phyloP scores from a whole-genome alignment of 2,797 vertebrate species.

The Tapirus indicus region DNA sequence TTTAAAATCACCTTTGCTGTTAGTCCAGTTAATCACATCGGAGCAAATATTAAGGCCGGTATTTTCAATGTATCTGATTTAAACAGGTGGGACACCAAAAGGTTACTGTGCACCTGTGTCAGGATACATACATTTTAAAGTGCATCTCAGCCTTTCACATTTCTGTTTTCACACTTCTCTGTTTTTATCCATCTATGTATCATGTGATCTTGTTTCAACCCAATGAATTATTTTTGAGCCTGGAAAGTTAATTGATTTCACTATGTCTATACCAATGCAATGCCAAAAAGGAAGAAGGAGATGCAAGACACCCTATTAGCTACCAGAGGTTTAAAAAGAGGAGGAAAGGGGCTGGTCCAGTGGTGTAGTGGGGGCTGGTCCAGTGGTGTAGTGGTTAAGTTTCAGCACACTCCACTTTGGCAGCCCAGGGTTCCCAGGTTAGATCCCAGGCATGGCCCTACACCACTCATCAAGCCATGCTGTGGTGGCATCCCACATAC shows the following conservation, averaged over 20 bases:
- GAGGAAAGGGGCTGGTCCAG: too few relatives aligned
- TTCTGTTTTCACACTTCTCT: neutral
- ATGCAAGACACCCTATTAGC: neutral
- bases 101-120: neutral
- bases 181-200: neutral
- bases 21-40: neutral
- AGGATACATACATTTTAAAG: neutral
- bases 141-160: neutral
- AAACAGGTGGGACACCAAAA: neutral
- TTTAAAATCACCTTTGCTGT: neutral
- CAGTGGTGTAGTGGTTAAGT: too few relatives aligned
- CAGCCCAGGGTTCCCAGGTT: too few relatives aligned
- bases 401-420: too few relatives aligned
- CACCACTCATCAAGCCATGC: too few relatives aligned
- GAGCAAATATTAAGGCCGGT: neutral
- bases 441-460: too few relatives aligned
- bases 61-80: neutral
- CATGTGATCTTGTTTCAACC: neutral
- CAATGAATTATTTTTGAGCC: neutral
- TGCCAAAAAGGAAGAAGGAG: rapidly evolving
- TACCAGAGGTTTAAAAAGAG: neutral
- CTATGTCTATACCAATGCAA: neutral
- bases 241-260: neutral
- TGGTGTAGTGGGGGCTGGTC: too few relatives aligned
- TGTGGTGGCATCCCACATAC: too few relatives aligned